Percentiles rank a stretch among this genome's conserved stretches.
Conservation (phyloP, 2,113 vertebrate genomes). For the Xenotilapia caudafasciata region DNA sequence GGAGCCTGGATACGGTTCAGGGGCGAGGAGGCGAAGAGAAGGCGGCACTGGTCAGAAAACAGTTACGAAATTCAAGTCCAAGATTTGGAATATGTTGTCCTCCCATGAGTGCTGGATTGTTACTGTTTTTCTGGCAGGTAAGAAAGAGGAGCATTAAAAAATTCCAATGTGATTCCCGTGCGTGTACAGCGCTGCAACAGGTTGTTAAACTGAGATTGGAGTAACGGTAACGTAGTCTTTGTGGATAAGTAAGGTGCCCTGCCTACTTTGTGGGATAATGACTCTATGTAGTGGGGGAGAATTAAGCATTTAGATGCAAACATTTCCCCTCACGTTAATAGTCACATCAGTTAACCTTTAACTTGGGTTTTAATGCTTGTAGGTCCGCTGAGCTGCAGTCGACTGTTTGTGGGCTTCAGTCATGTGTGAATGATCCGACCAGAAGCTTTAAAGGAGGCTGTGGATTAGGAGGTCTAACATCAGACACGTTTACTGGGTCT, state of each 20-base stretch:
- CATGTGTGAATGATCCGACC: constrained; percentile 26
- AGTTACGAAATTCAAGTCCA: neutral
- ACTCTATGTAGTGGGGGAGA: neutral
- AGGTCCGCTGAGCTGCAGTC: neutral
- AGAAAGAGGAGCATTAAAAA: neutral
- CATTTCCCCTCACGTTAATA: neutral
- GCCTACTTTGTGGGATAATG: neutral
- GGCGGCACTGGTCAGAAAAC: neutral
- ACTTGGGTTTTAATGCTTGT: neutral
- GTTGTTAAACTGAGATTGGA: neutral
- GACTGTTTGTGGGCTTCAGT: neutral
- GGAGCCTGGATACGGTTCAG: neutral
- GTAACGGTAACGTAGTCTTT: neutral
- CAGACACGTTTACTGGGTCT: neutral
- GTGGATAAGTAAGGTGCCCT: neutral
- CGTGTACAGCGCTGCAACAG: neutral
- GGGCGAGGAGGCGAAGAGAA: constrained; percentile 13
- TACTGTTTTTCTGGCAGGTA: constrained; percentile 52
- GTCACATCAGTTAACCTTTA: neutral
- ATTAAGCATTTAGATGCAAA: neutral
- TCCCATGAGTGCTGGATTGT: constrained; percentile 35
- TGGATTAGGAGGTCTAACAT: constrained; percentile 4
- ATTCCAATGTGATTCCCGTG: neutral
- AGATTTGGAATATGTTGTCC: constrained; percentile 13
- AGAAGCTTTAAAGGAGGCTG: neutral